phyloP scores from a whole-genome alignment of 2,888 invertebrate species.

The Ptilodon capucinus region DNA sequence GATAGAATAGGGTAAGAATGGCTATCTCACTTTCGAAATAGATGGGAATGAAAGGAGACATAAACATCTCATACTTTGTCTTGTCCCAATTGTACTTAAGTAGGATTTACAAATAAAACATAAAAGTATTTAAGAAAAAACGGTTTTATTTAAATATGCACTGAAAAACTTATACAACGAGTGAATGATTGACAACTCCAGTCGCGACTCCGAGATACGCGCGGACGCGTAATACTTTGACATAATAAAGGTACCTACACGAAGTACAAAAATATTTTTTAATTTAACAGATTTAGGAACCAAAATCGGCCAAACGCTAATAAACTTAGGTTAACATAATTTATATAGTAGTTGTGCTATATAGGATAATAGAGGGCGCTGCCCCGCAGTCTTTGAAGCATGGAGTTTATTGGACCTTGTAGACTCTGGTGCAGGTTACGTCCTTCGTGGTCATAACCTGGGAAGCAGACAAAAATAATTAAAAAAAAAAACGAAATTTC shows the following conservation, averaged over 20 bases:
- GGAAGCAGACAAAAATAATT: slow-evolving; percentile 9
- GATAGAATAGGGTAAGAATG: too few relatives aligned
- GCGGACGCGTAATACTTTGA: slow-evolving; percentile 51
- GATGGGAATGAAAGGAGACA: too few relatives aligned
- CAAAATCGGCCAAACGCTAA: slow-evolving; percentile 37
- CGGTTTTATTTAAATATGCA: slow-evolving; percentile 72
- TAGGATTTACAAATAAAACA: slow-evolving; percentile 12
- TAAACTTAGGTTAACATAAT: slow-evolving; percentile 63
- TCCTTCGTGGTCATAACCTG: slow-evolving; percentile 89
- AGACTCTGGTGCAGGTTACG: slow-evolving; percentile 88
- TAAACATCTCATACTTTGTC: too few relatives aligned
- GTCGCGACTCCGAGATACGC: slow-evolving; percentile 13
- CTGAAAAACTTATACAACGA: slow-evolving; percentile 75
- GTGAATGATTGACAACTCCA: slow-evolving; percentile 36
- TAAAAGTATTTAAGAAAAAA: slow-evolving; percentile 34
- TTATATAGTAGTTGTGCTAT: slow-evolving; percentile 66
- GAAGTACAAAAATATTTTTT: slow-evolving; percentile 62
- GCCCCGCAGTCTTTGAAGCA: slow-evolving; percentile 63
- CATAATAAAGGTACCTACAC: too few relatives aligned
- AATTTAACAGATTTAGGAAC: slow-evolving; percentile 28
- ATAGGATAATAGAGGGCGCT: slow-evolving; percentile 41
- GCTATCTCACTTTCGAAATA: too few relatives aligned
- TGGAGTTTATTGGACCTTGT: slow-evolving; percentile 84
- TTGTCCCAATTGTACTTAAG: too few relatives aligned
- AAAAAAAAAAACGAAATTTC: background rate